Evolutionary conservation across 2,888 invertebrate genomes (phyloP).

Genomic region (Nomada ferruginata): DNA sequence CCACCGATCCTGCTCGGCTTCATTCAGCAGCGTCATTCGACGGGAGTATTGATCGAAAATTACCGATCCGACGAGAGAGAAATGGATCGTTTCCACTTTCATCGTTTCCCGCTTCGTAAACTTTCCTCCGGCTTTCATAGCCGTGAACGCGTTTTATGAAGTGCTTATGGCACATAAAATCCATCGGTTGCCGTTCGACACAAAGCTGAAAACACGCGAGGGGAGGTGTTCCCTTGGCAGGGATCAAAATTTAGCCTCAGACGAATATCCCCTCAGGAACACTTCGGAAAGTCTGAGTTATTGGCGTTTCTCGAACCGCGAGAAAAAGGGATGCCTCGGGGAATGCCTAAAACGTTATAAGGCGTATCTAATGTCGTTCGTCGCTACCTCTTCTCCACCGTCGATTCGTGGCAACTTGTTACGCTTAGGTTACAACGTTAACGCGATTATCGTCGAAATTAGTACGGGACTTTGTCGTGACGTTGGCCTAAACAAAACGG

Average conservation of each 20-base stretch:
- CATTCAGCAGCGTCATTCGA: constrained; percentile 28
- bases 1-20: constrained; percentile 10
- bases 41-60: constrained; percentile 11
- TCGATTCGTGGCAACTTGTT: not conserved
- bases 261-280: constrained; percentile 32
- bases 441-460: constrained; percentile 54
- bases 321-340: constrained; percentile 46
- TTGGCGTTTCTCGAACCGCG: constrained; percentile 47
- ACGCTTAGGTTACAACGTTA: constrained; percentile 29
- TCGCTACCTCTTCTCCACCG: constrained; percentile 14
- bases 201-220: constrained; percentile 40
- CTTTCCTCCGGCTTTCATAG: constrained; percentile 16
- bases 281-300: constrained; percentile 71
- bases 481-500: constrained; percentile 34
- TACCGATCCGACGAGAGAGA: not conserved
- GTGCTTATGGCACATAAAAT: constrained; percentile 61
- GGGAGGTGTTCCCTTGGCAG: not conserved
- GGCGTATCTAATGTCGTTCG: constrained; percentile 66
- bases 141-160: constrained; percentile 55
- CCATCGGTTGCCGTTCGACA: constrained; percentile 27
- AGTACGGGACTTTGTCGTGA: constrained; percentile 22
- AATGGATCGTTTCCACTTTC: constrained; percentile 26
- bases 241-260: constrained; percentile 46
- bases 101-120: constrained; percentile 34
- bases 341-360: constrained; percentile 67